These are phyloP conservation scores for Lymantria dispar DNA, from an alignment of 2,888 invertebrate genomes.

Conservation along the genomic window DNA sequence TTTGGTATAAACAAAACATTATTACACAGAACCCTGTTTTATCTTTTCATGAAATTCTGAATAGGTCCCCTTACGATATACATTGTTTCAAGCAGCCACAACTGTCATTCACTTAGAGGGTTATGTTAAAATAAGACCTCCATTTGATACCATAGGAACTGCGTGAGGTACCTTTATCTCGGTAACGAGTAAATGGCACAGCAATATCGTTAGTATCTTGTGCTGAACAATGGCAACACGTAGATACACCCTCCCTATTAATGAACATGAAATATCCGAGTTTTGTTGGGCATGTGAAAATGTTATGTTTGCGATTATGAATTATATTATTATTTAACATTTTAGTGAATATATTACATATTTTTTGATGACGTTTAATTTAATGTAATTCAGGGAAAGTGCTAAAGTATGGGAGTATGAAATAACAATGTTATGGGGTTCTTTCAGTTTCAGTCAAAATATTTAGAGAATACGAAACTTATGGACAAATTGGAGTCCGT, in stretches of 20 bases:
- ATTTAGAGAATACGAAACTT: too few relatives aligned
- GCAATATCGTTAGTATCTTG: constrained; percentile 62
- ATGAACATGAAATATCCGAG: constrained; percentile 43
- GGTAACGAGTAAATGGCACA: constrained; percentile 53
- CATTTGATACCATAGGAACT: constrained; percentile 46
- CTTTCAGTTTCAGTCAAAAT: too few relatives aligned
- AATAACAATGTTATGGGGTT: too few relatives aligned
- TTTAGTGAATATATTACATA: too few relatives aligned
- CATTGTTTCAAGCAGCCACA: constrained; percentile 15
- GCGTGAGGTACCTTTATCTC: constrained; percentile 59
- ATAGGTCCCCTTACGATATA: constrained; percentile 22
- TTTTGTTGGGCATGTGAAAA: too few relatives aligned
- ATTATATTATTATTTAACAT: too few relatives aligned
- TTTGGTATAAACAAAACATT: constrained; percentile 19
- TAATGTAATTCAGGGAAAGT: too few relatives aligned
- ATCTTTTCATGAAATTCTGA: constrained; percentile 25
- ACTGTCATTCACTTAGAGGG: constrained; percentile 24
- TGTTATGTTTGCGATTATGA: too few relatives aligned
- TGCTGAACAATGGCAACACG: constrained; percentile 52
- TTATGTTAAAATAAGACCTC: constrained; percentile 46
- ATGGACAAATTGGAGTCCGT: too few relatives aligned
- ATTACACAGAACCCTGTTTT: constrained; percentile 12
- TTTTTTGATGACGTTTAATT: too few relatives aligned
- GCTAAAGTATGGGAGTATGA: too few relatives aligned
- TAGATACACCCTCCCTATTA: constrained; percentile 51